Conservation (phyloP, 2,797 vertebrate genomes). For the Brotogeris chrysoptera region DNA sequence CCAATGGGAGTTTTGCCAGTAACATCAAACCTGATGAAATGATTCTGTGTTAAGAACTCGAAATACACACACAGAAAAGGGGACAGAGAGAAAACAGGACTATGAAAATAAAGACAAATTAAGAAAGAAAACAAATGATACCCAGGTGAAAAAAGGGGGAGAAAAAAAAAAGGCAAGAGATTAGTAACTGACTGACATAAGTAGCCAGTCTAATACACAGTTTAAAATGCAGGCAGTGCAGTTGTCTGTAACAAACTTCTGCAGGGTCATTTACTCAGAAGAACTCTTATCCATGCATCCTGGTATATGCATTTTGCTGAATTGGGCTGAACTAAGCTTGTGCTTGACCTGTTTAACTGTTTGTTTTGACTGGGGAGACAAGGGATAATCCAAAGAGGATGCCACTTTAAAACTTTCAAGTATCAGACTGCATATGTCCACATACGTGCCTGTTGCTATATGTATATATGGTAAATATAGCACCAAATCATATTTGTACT, state of each 20-base stretch:
- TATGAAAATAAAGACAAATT: neutral
- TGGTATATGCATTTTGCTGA: neutral
- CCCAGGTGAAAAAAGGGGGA: neutral
- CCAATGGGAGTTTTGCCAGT: neutral
- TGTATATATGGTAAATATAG: neutral
- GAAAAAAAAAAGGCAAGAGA: neutral
- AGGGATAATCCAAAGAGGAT: neutral
- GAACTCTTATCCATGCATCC: no score
- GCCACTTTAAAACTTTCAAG: neutral
- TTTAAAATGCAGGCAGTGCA: neutral
- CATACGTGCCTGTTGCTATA: neutral
- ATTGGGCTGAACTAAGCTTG: neutral
- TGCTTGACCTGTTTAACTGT: neutral
- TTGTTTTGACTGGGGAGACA: neutral
- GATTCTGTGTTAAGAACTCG: neutral
- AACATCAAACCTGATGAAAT: slow-evolving; percentile 11
- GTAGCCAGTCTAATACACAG: neutral
- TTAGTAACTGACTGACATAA: neutral
- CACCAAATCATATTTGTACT: neutral
- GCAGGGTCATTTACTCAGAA: neutral
- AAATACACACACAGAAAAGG: neutral
- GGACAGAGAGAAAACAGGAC: neutral
- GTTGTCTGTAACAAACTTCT: neutral
- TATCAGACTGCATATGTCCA: no score
- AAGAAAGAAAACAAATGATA: neutral